Conservation (phyloP, 2,113 vertebrate species). For the Lanius ludovicianus region DNA sequence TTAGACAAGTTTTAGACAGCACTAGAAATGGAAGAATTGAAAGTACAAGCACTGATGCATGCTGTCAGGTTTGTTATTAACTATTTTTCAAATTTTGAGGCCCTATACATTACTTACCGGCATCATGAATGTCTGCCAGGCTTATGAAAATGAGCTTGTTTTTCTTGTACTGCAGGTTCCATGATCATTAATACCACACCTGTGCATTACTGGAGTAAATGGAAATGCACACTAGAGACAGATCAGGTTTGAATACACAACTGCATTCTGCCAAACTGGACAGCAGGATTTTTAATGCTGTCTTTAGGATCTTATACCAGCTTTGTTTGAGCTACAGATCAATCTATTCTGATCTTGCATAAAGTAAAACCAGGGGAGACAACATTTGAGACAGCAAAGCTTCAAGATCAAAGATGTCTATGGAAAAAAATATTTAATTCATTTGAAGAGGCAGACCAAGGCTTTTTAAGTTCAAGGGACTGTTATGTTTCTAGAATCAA, state of each 20-base stretch:
- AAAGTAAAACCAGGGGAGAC: neutral
- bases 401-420: neutral
- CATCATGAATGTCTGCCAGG: neutral
- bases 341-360: neutral
- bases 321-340: neutral
- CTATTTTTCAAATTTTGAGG: neutral
- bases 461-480: neutral
- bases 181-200: neutral
- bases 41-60: neutral
- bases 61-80: neutral
- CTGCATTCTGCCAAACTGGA: neutral
- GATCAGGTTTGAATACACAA: neutral
- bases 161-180: neutral
- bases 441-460: neutral
- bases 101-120: neutral
- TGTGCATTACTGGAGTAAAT: neutral
- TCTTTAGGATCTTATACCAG: neutral
- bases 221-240: neutral
- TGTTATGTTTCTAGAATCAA: neutral
- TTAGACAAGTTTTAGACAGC: constrained; percentile 1
- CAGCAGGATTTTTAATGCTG: neutral
- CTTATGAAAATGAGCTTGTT: constrained; percentile 12
- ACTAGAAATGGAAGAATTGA: neutral
- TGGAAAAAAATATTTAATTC: neutral
- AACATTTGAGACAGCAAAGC: neutral